Evolutionary conservation across 1,140 invertebrate species (phyloP), one percentile per base, ranked within the genome.

Genomic region (Bilobella aurantiaca): DNA sequence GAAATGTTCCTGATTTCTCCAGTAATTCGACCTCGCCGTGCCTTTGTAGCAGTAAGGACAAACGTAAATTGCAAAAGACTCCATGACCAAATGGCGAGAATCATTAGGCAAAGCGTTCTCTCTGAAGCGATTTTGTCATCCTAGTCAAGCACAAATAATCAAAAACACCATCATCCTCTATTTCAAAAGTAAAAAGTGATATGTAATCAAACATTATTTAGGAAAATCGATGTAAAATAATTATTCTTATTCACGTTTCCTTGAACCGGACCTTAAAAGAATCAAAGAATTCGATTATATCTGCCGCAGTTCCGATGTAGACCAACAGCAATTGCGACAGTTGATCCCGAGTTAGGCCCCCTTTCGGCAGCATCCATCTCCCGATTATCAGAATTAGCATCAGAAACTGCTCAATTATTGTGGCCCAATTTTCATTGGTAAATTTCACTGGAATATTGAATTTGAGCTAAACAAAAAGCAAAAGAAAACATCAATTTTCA

Each of bases 211-310:
- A 25, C 27, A 56, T 60, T 42, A 34, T 14, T 12, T n/a, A 62
- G 23, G 25, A 23, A 25, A 27, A 27, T 8, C 29, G 30, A 1
- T 53, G 1, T 28, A 64, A 28, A 64, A 21, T 29, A 2, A 3
- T 21, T 56, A 31, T 32, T 60, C 27, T 25, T 29, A 16, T 25
- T 16, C 23, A n/a, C n/a, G n/a, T n/a, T n/a, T n/a, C n/a, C n/a
- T n/a, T n/a, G n/a, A n/a, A n/a, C n/a, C n/a, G n/a, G n/a, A 75
- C 75, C 78, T 91, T 91, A 78, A 96, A 95, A 0, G 92, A 93
- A 75, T 96, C 93, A 76, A 95, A 95, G 77, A 96, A 95, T 77
- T 96, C 93, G 30, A 96, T 93, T 64, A 96, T 96, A 76, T 96
- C 93, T 0, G 91, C 92, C 0, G 92, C 92, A 1, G 91, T 93